phyloP scores from a whole-genome alignment of 2,797 vertebrate species.

The Molossus molossus region DNA sequence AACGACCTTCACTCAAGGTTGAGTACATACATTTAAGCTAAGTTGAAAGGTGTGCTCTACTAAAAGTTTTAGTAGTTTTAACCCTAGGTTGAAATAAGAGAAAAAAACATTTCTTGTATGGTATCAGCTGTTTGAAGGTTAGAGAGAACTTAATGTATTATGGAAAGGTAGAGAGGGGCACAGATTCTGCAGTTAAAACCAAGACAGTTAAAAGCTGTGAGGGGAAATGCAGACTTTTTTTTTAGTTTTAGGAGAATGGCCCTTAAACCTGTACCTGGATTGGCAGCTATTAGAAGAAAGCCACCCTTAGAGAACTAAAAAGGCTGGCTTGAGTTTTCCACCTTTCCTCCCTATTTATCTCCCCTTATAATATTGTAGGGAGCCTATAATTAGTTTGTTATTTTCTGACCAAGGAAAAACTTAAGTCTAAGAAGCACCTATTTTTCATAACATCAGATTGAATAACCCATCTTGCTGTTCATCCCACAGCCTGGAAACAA shows the following conservation, averaged over 20 bases:
- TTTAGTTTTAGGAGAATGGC: constrained; percentile 6
- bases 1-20: neutral
- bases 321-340: constrained; percentile 27
- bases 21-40: constrained; percentile 21
- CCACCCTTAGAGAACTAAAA: constrained; percentile 9
- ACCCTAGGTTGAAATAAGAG: neutral
- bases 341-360: constrained; percentile 51
- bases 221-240: neutral
- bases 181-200: neutral
- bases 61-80: neutral
- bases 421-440: constrained; percentile 83
- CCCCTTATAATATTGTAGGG: constrained; percentile 75
- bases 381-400: constrained; percentile 75
- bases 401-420: constrained; percentile 83
- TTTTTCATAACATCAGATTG: constrained; percentile 83
- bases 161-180: neutral
- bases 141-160: neutral
- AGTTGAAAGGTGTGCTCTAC: neutral
- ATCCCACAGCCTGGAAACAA: constrained; percentile 79
- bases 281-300: neutral
- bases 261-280: neutral
- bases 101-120: neutral
- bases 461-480: constrained; percentile 83
- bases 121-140: neutral
- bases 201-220: neutral